Base-by-base conservation (phyloP, 2,113 vertebrate genomes). In the Mirounga angustirostris region DNA sequence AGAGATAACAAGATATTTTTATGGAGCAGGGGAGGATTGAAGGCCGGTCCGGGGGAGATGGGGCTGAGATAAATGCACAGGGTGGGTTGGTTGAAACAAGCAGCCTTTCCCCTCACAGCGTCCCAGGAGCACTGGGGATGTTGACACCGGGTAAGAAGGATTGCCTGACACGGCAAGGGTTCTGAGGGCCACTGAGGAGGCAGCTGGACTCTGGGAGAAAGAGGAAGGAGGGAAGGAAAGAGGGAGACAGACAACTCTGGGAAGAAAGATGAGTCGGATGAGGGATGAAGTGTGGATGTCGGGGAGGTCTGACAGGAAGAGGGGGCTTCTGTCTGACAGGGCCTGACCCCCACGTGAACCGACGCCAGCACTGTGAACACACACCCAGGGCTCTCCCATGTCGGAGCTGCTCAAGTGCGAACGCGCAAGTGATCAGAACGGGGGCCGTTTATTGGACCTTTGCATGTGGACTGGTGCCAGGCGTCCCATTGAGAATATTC, bases 1-100 rank as follows among this genome's bases (percentile, higher is more conserved):
- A 97, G 98, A 98, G 98, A 98, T 95, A 97, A 97, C 46, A 96
- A 97, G 96, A 95, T 97, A 95, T 97, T 98, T 98, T 98, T 97
- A 98, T 96, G 98, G 97, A 93, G 96, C 97, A 92, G 91, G 96
- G 98, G 92, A 89, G 98, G 98, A 96, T 84, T 98, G 98, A 97
- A 97, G 95, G 97, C 98, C 83, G 98, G 97, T 87, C 95, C 85
- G 58, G 97, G 58, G 94, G 97, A 78, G 97, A 94, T 67, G 93
- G 92, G 87, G 76, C 0, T 92, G 96, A 98, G 97, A 98, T 98
- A 97, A 98, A 89, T 91, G 94, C 67, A 4, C 96, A 92, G 84
- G 96, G 95, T 91, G 96, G 59, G 82, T 52, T 91, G 46, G 33
- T 61, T 96, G 96, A 97, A 96, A 98, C 76, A 78, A 83, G 84